These are phyloP conservation scores for Opisthograptis luteolata DNA, from an alignment of 2,888 invertebrate species.

Conservation along the genomic window DNA sequence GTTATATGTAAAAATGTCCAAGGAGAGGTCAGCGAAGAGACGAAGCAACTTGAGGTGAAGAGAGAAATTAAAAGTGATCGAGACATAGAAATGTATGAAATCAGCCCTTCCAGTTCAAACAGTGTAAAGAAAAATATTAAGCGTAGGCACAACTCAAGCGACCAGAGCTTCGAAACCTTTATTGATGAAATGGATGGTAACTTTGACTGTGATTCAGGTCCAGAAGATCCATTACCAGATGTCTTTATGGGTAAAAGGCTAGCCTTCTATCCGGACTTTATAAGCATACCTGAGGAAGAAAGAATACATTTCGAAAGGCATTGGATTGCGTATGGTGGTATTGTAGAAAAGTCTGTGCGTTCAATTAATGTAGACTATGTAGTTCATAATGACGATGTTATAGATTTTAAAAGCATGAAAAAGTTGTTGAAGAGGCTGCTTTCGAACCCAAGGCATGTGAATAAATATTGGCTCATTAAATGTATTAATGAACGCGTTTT, in stretches of 20 bases:
- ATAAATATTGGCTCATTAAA: slow-evolving; percentile 68
- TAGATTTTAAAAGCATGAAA: slow-evolving; percentile 56
- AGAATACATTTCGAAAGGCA: slow-evolving; percentile 78
- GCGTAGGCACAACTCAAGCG: background rate
- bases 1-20: slow-evolving; percentile 5
- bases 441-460: slow-evolving; percentile 61
- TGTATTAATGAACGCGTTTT: slow-evolving; percentile 67
- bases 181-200: background rate
- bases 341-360: slow-evolving; percentile 66
- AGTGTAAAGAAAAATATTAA: slow-evolving; percentile 15
- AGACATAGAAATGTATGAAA: background rate
- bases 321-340: slow-evolving; percentile 87
- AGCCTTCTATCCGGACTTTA: slow-evolving; percentile 77
- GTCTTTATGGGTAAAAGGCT: slow-evolving; percentile 61
- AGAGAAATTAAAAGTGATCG: slow-evolving; percentile 19
- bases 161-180: background rate
- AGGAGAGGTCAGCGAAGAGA: slow-evolving; percentile 3
- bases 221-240: slow-evolving; percentile 69
- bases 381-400: slow-evolving; percentile 59
- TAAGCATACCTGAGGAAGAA: slow-evolving; percentile 69
- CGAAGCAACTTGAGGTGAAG: slow-evolving; percentile 16
- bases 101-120: slow-evolving; percentile 10
- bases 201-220: slow-evolving; percentile 31
- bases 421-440: slow-evolving; percentile 57
- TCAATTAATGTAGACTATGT: slow-evolving; percentile 65